phyloP scores from a whole-genome alignment of 2,797 vertebrate species.

The Lycodopsis pacificus region DNA sequence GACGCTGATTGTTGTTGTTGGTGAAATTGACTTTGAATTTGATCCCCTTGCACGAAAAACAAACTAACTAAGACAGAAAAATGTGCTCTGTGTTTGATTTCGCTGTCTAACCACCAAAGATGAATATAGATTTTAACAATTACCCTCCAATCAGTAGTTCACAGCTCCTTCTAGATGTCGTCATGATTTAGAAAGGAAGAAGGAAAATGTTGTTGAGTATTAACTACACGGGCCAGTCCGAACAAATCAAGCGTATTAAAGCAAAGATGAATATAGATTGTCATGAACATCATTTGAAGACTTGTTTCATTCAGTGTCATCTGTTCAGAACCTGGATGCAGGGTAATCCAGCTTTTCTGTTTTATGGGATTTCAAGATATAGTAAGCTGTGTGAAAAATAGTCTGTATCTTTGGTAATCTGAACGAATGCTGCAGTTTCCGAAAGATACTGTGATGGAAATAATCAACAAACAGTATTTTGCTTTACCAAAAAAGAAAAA shows the following conservation, averaged over 20 bases:
- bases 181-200: constrained; percentile 5
- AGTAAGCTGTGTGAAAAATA: constrained; percentile 13
- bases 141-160: constrained; percentile 24
- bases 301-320: constrained; percentile 35
- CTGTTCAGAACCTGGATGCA: constrained; percentile 45
- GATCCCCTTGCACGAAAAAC: constrained; percentile 32
- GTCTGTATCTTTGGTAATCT: constrained; percentile 27
- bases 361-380: constrained; percentile 19
- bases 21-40: constrained; percentile 45
- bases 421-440: not conserved
- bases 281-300: constrained; percentile 29
- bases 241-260: constrained; percentile 32
- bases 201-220: constrained; percentile 24
- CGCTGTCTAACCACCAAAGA: constrained; percentile 70
- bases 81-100: constrained; percentile 36
- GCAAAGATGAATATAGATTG: constrained; percentile 26
- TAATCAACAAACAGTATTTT: constrained; percentile 23
- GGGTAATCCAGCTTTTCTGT: constrained; percentile 21
- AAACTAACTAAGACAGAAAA: constrained; percentile 9
- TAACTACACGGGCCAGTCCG: constrained; percentile 25
- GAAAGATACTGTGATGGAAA: constrained; percentile 20
- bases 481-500: constrained; percentile 31
- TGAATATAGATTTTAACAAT: constrained; percentile 26
- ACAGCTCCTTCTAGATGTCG: constrained; percentile 4
- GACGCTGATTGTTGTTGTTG: constrained; percentile 29